Evolutionary conservation across 30 jellyfish, hydroid and myxozoan genomes (phyloP), one percentile per base, ranked within the genome.

Genomic region (Pseudorhiza aurosa): DNA sequence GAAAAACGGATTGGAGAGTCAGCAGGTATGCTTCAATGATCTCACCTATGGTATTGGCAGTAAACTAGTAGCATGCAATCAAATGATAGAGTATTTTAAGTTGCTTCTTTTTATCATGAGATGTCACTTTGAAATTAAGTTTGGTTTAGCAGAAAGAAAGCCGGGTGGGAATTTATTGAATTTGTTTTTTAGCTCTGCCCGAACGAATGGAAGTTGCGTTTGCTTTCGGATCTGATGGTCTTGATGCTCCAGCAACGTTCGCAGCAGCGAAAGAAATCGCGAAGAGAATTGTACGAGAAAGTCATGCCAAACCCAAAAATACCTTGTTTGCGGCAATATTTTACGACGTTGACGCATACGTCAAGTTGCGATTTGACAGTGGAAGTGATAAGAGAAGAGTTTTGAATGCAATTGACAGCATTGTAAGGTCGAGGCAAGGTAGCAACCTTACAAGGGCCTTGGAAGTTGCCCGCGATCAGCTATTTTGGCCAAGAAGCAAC

Each of bases 191-290:
- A 68, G 89, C 65, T 18, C 30, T 32, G 33, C 67, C 82, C 1
- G 80, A 18, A 28, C 64, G 35, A 31, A 29, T 85, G n/a, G 94
- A 85, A 62, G 75, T 85, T 58, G 91, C 81, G 11, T 59, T 85
- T 39, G 53, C 63, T 3, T n/a, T 85, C 30, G 96, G 96, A 2
- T 77, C 95, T 15, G 42, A 33, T 35, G 87, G 95, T 0, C 27
- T 18, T 5, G 47, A 88, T n/a, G 88, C 85, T 0, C 49, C 36
- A n/a, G 58, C 26, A 18, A 35, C 56, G 1, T 88, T 72, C 32
- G 53, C 11, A 10, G 55, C 70, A 8, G 96, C 81, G 64, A 60
- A 64, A 30, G 73, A 43, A 8, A 58, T 88, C 36, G 58, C 72
- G 14, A 35, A 55, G 53, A 53, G 60, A 17, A 11, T 90, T 40